Base-by-base conservation (phyloP, 1,140 invertebrate species). In the Maconellicoccus hirsutus region DNA sequence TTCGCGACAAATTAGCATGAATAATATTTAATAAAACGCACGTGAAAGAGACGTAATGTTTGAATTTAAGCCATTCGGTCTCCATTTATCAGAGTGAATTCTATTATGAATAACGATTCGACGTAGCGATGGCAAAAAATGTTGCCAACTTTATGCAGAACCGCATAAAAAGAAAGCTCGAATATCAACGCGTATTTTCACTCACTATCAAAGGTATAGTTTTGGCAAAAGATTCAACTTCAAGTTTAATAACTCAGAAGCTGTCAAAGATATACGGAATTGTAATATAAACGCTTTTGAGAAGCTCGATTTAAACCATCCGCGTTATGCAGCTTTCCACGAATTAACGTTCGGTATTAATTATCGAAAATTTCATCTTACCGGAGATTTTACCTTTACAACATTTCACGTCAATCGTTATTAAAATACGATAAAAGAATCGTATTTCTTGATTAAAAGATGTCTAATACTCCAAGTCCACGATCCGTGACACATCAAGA, bases 101-200 rank as follows among this genome's bases (percentile, higher is more conserved):
- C 3, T 33, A 33, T 33, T 33, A 33, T 33, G 29, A 33, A 33
- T 33, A 33, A 12, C 29, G 29, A 33, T 3, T 33, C 29, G 29
- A 33, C 29, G 42, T 8, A 52, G 16, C 10, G 42, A 19, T 16
- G n/a, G 42, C 10, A 19, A 52, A 52, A 52, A 52, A 52, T 52
- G 42, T 52, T 52, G 42, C 42, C 42, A 52, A 52, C 42, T 52
- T 52, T 52, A 52, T 52, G 42, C 42, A 19, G n/a, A 52, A 52
- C 42, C n/a, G 3, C n/a, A 52, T 52, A 52, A 52, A 52, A 52
- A 52, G 42, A 52, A 52, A 52, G n/a, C 42, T 52, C 42, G 3
- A 33, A 33, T 33, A 19, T 19, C 42, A 3, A 16, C 42, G 4
- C 42, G 42, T 19, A 19, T 52, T 52, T 16, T 52, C 10, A 52